Conservation (phyloP, 2,113 vertebrate species). For the Chionis minor region DNA sequence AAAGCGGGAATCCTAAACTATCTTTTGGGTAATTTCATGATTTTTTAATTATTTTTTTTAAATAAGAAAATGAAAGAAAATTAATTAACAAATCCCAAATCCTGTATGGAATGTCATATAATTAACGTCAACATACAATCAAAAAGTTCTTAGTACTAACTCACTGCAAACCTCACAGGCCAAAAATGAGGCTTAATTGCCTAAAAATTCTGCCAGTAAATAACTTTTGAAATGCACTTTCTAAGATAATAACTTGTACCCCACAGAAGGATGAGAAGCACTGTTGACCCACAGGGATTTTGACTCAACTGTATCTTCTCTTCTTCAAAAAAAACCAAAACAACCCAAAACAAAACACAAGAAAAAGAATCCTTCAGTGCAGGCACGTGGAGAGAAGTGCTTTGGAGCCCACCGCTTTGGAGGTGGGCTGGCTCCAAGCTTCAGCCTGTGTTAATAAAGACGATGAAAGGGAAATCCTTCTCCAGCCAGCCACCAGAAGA, state of each 20-base stretch:
- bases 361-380: background rate
- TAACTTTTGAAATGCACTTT: background rate
- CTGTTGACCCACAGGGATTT: background rate
- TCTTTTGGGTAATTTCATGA: background rate
- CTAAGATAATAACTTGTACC: background rate
- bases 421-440: background rate
- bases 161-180: background rate
- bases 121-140: background rate
- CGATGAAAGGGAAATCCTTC: background rate
- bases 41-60: background rate
- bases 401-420: background rate
- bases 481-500: background rate
- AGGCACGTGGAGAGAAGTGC: background rate
- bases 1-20: background rate
- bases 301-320: background rate
- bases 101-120: background rate
- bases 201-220: background rate
- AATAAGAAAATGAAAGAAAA: background rate
- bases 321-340: background rate
- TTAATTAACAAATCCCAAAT: rapidly evolving
- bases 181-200: background rate
- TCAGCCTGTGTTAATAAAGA: background rate
- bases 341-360: background rate
- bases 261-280: background rate
- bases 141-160: background rate